A percentile compares a stretch with the other conserved stretches of the same genome.
These are phyloP conservation scores for Falcaria lacertinaria DNA, from an alignment of 2,888 invertebrate genomes.

Conservation along the genomic window DNA sequence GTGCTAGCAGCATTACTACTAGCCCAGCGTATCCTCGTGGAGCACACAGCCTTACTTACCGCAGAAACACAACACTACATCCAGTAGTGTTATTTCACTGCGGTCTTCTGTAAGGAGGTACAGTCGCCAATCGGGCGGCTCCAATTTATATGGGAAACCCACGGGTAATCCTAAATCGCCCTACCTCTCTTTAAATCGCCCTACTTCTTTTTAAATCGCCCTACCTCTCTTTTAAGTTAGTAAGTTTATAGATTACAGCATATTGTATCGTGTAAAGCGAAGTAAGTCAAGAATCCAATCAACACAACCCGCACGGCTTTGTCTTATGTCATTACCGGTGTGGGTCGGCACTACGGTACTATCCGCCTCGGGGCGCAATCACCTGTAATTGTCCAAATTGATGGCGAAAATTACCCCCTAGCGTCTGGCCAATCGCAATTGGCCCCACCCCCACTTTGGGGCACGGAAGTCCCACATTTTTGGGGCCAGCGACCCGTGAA, in stretches of 20 bases:
- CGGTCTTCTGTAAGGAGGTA: no score
- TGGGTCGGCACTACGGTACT: neutral
- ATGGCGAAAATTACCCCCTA: conserved; percentile 28
- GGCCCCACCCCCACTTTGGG: conserved; percentile 54
- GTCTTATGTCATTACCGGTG: neutral
- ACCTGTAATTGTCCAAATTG: conserved; percentile 2
- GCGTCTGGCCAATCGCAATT: conserved; percentile 48
- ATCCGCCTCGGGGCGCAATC: neutral
- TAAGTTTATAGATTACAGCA: neutral
- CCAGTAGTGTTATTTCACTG: no score
- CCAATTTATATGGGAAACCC: no score
- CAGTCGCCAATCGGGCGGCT: no score
- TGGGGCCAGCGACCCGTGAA: conserved; percentile 74
- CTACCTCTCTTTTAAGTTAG: no score
- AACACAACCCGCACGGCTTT: conserved; percentile 5
- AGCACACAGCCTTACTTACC: no score
- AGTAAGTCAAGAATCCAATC: neutral
- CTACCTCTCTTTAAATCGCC: no score
- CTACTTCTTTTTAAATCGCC: no score
- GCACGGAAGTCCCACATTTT: conserved; percentile 75
- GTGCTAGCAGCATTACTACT: no score
- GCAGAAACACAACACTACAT: no score
- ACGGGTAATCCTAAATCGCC: no score
- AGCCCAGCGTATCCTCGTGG: no score
- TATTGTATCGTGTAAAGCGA: neutral